Evolutionary conservation across 2,797 vertebrate species (phyloP).

Genomic region (Melanogrammus aeglefinus): DNA sequence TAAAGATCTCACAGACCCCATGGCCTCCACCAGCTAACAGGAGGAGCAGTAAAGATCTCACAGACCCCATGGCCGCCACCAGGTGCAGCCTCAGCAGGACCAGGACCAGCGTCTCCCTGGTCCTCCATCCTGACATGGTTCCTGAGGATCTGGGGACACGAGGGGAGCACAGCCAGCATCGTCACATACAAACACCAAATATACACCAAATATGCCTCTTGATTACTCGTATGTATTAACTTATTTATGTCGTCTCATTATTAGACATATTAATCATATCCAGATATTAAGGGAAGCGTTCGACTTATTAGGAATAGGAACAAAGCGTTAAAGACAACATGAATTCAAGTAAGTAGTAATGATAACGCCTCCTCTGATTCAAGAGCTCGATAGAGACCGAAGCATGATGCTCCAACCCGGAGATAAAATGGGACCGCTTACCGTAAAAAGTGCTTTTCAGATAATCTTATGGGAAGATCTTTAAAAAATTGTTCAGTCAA

Average conservation of each 20-base stretch:
- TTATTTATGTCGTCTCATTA: neutral
- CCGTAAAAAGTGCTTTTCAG: slow-evolving; percentile 38
- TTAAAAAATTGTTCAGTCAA: neutral
- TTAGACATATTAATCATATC: neutral
- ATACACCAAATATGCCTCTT: neutral
- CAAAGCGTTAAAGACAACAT: neutral
- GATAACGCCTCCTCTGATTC: neutral
- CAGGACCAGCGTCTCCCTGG: slow-evolving; percentile 59
- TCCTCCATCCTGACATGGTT: slow-evolving; percentile 15
- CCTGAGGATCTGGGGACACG: slow-evolving; percentile 20
- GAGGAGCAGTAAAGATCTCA: neutral
- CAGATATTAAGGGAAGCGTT: neutral
- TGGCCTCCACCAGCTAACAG: no score
- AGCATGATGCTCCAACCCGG: neutral
- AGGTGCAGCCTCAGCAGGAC: slow-evolving; percentile 59
- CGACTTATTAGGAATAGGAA: neutral
- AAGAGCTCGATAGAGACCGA: neutral
- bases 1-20: no score
- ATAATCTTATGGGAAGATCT: neutral
- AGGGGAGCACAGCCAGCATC: neutral
- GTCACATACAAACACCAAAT: neutral
- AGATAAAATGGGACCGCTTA: slow-evolving; percentile 32
- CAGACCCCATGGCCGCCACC: slow-evolving; percentile 64
- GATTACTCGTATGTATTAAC: neutral
- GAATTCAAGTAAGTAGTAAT: neutral